Evolutionary conservation across 2,888 invertebrate genomes (phyloP).

Genomic region (Cosmia trapezina): DNA sequence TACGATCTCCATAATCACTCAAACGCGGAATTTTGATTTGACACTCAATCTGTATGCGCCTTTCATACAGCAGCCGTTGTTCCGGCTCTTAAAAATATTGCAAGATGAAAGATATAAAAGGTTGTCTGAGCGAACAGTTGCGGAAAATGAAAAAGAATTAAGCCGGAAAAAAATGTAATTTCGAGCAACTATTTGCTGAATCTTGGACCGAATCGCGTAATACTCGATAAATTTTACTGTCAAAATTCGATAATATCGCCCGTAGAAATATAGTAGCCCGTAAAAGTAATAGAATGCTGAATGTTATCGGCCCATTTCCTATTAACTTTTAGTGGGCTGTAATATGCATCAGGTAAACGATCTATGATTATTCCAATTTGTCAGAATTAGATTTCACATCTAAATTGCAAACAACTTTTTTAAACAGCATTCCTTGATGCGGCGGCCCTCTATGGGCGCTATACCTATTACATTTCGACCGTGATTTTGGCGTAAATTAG

Average conservation of each 20-base stretch:
- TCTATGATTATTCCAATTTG: constrained; percentile 23
- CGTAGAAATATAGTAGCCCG: constrained; percentile 56
- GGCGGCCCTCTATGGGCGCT: not conserved
- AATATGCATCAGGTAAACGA: constrained; percentile 30
- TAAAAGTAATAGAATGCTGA: constrained; percentile 59
- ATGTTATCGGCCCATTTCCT: constrained; percentile 41
- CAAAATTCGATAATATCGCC: constrained; percentile 63
- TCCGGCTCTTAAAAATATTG: constrained; percentile 48
- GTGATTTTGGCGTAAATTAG: no score
- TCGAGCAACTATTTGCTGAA: constrained; percentile 56
- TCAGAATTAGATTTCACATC: constrained; percentile 22
- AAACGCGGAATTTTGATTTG: constrained; percentile 44
- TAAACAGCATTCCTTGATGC: not conserved
- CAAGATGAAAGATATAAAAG: constrained; percentile 55
- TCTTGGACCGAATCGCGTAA: constrained; percentile 51
- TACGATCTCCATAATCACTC: constrained; percentile 36
- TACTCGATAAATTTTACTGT: constrained; percentile 64
- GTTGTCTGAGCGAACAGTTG: constrained; percentile 40
- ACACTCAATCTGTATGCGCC: constrained; percentile 47
- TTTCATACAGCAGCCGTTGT: constrained; percentile 29
- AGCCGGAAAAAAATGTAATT: constrained; percentile 59
- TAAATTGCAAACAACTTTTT: constrained; percentile 18
- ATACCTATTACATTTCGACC: no score
- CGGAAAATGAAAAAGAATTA: constrained; percentile 63
- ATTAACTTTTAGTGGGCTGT: constrained; percentile 39